Evolutionary conservation across 2,797 vertebrate genomes (phyloP).

Genomic region (Arctocebus calabarensis): DNA sequence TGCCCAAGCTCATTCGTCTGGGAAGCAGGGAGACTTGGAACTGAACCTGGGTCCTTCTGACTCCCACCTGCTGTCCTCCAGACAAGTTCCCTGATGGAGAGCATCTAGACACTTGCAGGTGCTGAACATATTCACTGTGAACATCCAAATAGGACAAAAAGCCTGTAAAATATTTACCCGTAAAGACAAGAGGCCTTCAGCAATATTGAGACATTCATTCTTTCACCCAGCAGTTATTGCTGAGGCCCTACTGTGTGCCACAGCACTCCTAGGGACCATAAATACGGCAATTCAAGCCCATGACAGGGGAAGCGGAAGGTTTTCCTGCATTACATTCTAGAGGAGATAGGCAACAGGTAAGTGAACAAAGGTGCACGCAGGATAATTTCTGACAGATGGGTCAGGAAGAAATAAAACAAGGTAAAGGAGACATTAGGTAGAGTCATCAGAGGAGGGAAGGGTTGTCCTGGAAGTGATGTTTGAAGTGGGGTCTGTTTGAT

Average conservation of each 20-base stretch:
- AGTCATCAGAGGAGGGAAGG: neutral
- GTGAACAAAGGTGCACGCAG: neutral
- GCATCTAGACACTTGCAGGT: neutral
- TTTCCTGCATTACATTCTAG: neutral
- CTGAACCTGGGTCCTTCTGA: neutral
- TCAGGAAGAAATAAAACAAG: neutral
- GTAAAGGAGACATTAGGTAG: neutral
- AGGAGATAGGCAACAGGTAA: neutral
- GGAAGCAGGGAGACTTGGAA: neutral
- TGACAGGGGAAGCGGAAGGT: neutral
- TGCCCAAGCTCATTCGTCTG: neutral
- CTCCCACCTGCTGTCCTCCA: neutral
- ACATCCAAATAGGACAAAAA: constrained; percentile 13
- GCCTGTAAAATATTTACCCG: neutral
- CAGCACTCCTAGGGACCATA: neutral
- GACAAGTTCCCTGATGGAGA: neutral
- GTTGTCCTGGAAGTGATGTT: neutral
- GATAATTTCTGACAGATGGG: neutral
- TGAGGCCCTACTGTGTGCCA: neutral
- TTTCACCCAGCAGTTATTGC: neutral
- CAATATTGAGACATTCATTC: neutral
- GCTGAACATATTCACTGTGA: neutral
- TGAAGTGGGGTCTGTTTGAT: neutral
- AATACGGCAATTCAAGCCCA: neutral
- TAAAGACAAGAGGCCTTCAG: neutral